Evolutionary conservation across 2,797 vertebrate species (phyloP), one percentile per base, ranked within the genome.

Genomic region (Microctenopoma steveboyesi): DNA sequence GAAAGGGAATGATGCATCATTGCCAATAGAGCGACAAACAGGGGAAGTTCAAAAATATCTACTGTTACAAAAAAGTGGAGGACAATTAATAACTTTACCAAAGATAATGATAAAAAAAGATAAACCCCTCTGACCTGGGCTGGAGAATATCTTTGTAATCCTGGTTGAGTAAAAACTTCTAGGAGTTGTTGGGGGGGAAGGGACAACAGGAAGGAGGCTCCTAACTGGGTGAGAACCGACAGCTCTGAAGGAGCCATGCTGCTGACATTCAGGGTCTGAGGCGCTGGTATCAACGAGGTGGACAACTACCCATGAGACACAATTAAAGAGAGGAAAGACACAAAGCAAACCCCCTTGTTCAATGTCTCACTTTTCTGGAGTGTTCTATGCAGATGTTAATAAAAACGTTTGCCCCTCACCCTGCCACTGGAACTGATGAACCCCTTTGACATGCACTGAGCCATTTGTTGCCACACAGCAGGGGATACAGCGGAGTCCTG

Each of bases 381-480:
- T 25, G 14, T 27, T 47, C 30, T n/a, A 50, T 37, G 14, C 3
- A 57, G 14, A 35, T 33, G 11, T 55, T 35, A 45, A 11, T 35
- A 5, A 16, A 40, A 59, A 37, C 9, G 15, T 16, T 12, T 56
- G 39, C 10, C 59, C 58, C 78, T 90, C 49, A 97, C 96, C 89
- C 94, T 93, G 86, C 96, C 95, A 1, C 84, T 88, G 54, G 86
- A 78, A 72, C 91, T 94, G 71, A 96, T 84, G 62, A 92, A 92
- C n/a, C 94, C 95, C 0, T 94, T 91, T 5, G 95, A 94, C 0
- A 94, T 91, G 75, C 96, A 98, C 25, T 86, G 89, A 71, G 95
- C 91, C 74, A 97, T 92, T 69, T 94, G 94, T 70, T 84, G 93
- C 93, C 95, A 94, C 48, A 96, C 88, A 0, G 80, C 62, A 4